Base-by-base conservation (phyloP, 1,140 invertebrate genomes). In the Bombus superbus region DNA sequence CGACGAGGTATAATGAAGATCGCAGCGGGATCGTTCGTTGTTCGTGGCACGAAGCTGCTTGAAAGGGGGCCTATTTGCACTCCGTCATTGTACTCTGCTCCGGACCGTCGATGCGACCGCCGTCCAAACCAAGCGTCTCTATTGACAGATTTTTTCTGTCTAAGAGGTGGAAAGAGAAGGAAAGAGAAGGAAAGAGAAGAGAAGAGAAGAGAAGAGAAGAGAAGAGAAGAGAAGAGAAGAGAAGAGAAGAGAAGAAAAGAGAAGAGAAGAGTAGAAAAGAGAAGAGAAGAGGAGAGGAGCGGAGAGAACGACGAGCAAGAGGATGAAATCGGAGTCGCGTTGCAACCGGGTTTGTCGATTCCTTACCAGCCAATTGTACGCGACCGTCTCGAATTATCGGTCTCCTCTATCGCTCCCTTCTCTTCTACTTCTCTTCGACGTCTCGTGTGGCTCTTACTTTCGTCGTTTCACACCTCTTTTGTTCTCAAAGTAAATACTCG, bases 101-200 rank as follows among this genome's bases (percentile, higher is more conserved):
- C 69, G 82, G 76, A 75, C 72, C 80, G 82, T 66, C 84, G 83
- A 83, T 83, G 68, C 75, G 83, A 57, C 84, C 81, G 53, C 53
- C 57, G 44, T 62, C 64, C 53, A 59, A 59, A 64, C 86, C 87
- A 89, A 88, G 82, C 88, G 87, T 35, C 22, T 90, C 90, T 89
- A 93, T 93, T 92, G 82, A 93, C 89, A 84, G 88, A 93, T 93
- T 92, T 88, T 89, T 90, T 90, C 88, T 84, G 85, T 32, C 32
- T 86, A 81, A 86, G 72, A 81, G 81, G n/a, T 59, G 79, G 62
- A 82, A 82, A 81, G 47, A 84, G 74, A 86, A 72, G 32, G 32
- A 32, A 32, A 32, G 32, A 32, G 32, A n/a, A n/a, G n/a, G n/a
- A n/a, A 32, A 32, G 32, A 32, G 32, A 32, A 32, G 32, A 32